Conservation (phyloP, 1,140 invertebrate genomes). For the Dendroctonus ponderosae region DNA sequence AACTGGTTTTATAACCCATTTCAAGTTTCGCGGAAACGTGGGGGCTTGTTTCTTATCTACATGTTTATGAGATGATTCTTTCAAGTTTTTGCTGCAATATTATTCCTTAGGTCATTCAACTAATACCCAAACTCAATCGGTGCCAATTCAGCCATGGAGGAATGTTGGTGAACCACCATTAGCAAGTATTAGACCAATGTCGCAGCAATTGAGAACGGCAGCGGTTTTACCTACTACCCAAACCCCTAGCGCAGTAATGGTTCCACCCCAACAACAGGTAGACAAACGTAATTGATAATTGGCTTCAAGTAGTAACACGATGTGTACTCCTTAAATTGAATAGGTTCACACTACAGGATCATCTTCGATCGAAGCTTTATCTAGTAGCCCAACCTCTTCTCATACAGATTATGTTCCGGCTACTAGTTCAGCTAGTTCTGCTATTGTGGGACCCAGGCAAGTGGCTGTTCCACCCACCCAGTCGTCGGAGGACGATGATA, state of each 20-base stretch:
- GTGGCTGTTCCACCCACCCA: conserved; percentile 52
- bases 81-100: neutral
- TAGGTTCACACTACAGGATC: conserved; percentile 59
- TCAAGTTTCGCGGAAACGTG: no score
- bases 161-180: conserved; percentile 73
- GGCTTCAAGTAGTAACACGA: neutral
- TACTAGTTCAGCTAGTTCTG: conserved; percentile 59
- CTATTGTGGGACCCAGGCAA: conserved; percentile 54
- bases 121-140: conserved; percentile 53
- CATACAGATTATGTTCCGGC: conserved; percentile 71
- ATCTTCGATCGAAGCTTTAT: conserved; percentile 56
- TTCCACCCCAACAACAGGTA: conserved; percentile 62
- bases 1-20: no score
- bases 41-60: no score
- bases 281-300: neutral
- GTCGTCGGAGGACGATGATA: conserved; percentile 48
- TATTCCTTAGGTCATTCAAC: conserved; percentile 44
- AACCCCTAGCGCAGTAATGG: conserved; percentile 53
- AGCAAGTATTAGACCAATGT: conserved; percentile 91
- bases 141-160: conserved; percentile 60
- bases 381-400: conserved; percentile 60
- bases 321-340: neutral
- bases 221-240: conserved; percentile 74
- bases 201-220: conserved; percentile 68
- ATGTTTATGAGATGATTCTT: neutral